Percentiles rank a stretch among this genome's conserved stretches.
These are phyloP conservation scores for Miltochrista miniata DNA, from an alignment of 2,888 invertebrate genomes.

Conservation along the genomic window DNA sequence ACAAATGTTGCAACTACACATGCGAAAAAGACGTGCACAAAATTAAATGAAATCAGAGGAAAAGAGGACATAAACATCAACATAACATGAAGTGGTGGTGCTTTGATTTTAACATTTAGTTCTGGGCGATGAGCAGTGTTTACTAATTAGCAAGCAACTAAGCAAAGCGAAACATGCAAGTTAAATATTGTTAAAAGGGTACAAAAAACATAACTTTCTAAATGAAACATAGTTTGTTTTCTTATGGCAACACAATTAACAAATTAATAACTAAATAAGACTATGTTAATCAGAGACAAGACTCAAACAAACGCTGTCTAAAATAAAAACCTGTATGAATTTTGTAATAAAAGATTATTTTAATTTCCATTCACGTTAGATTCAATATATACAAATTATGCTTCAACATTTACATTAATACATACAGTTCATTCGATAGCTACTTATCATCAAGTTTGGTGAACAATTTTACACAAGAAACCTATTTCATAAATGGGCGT, in stretches of 20 bases:
- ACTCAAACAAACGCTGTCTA: conserved; percentile 50
- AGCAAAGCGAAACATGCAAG: conserved; percentile 64
- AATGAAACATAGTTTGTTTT: conserved; percentile 48
- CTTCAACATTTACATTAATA: conserved; percentile 78
- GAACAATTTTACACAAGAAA: conserved; percentile 64
- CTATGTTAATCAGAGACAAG: conserved; percentile 74
- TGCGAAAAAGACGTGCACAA: conserved; percentile 64
- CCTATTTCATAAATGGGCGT: conserved; percentile 65
- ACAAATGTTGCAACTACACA: conserved; percentile 31
- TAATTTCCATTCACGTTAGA: conserved; percentile 78
- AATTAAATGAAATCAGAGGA: conserved; percentile 78
- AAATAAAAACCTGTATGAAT: conserved; percentile 70
- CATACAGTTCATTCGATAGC: conserved; percentile 65
- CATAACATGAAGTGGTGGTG: conserved; percentile 25
- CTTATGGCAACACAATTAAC: conserved; percentile 45
- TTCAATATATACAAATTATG: conserved; percentile 83
- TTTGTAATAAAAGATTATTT: conserved; percentile 80
- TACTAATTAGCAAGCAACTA: conserved; percentile 45
- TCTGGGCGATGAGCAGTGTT: conserved; percentile 44
- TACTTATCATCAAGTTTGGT: conserved; percentile 58
- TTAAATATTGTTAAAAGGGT: conserved; percentile 42
- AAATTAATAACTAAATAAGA: conserved; percentile 56
- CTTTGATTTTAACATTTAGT: conserved; percentile 28
- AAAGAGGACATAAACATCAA: conserved; percentile 24
- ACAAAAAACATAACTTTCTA: conserved; percentile 41